Base-by-base conservation (phyloP, 2,888 invertebrate species). In the Horisme vitalbata region DNA sequence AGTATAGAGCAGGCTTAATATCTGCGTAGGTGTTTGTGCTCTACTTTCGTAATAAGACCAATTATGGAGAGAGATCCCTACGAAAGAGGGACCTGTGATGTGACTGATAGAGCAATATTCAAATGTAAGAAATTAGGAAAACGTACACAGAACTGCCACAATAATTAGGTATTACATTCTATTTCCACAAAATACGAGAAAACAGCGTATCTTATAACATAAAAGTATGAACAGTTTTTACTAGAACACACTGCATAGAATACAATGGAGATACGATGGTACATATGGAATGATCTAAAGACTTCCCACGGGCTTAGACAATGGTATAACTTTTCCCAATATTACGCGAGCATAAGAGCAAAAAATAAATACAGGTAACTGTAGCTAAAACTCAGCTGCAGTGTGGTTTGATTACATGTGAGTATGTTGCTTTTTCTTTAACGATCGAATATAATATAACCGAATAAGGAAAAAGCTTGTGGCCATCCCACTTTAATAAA, bases 351-450 rank as follows among this genome's bases (percentile, higher is more conserved):
- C 34, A 41, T 37, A 30, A 9, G 41, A 41, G 38, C 32, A 55
- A 44, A 63, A 64, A 61, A 61, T 20, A 34, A 13, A 12, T 2
- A 15, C 9, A 14, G 8, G 18, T n/a, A n/a, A n/a, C n/a, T n/a
- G n/a, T n/a, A n/a, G n/a, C n/a, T n/a, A n/a, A n/a, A n/a, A n/a
- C n/a, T n/a, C n/a, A n/a, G n/a, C n/a, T n/a, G n/a, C n/a, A n/a
- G n/a, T n/a, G n/a, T n/a, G n/a, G n/a, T n/a, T n/a, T n/a, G n/a
- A n/a, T n/a, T n/a, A n/a, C n/a, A n/a, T n/a, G n/a, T n/a, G n/a
- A n/a, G n/a, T n/a, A n/a, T n/a, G n/a, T n/a, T n/a, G n/a, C n/a
- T n/a, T n/a, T n/a, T n/a, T n/a, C n/a, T n/a, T n/a, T n/a, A n/a
- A n/a, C n/a, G n/a, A n/a, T n/a, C n/a, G n/a, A n/a, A n/a, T n/a